Base-by-base conservation (phyloP, 2,888 invertebrate genomes). In the Bellardia pandia region DNA sequence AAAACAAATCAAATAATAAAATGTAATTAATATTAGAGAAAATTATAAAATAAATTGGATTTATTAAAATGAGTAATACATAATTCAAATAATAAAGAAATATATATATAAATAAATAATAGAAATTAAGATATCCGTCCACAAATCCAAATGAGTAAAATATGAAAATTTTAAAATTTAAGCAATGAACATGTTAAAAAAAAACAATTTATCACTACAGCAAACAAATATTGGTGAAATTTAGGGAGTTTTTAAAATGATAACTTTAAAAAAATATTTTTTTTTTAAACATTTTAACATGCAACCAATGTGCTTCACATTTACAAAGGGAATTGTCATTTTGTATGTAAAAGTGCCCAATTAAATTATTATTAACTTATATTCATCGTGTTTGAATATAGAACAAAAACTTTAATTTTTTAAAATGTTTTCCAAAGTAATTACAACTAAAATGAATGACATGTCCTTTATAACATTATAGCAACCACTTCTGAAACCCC, bases 111-210 rank as follows among this genome's bases (percentile, higher is more conserved):
- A 23, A 23, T 23, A 23, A 23, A 23, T 23, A 23, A 23, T 45
- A 45, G 4, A 37, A 37, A 37, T 81, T 79, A 87, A 84, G 48
- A 85, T 78, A 87, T 87, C 87, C 87, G 87, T 87, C 87, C 87
- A 87, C 85, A 77, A 78, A 82, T 81, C 81, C 87, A 81, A 69
- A 87, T 69, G 42, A 76, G 51, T 75, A 82, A 82, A 81, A 66
- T 66, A 48, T 48, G 23, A 64, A 69, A 45, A 79, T 60, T 71
- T 56, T 71, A 62, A 75, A 79, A 56, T 69, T 75, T 79, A 79
- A 81, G 40, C 56, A 42, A 64, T 66, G 40, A 42, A 78, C 48
- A 45, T 33, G 16, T 69, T 33, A 60, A 66, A 40, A 58, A 58
- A 13, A 40, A n/a, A 42, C n/a, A 51, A 48, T 45, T 45, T 45